A percentile compares a stretch with the other conserved stretches of the same genome.
Conservation (phyloP, 2,113 vertebrate genomes). For the Lophotis ruficrista region DNA sequence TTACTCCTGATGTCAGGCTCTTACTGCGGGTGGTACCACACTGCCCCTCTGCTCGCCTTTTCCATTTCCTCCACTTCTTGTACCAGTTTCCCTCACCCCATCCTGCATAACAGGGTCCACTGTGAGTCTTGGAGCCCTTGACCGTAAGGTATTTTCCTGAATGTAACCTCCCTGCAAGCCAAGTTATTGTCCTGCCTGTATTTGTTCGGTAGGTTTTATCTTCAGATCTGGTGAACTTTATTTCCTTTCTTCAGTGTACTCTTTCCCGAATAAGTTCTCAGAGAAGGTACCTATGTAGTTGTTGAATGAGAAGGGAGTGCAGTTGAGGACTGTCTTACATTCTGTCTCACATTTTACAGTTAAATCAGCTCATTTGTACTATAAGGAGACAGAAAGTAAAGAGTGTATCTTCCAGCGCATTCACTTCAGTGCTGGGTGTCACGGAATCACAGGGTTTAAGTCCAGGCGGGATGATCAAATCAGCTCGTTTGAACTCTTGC, state of each 20-base stretch:
- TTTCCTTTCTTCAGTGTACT: background rate
- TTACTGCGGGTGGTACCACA: background rate
- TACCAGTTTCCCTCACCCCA: background rate
- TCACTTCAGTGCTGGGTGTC: background rate
- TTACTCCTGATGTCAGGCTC: background rate
- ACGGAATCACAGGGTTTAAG: background rate
- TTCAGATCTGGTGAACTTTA: background rate
- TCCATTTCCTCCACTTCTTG: background rate
- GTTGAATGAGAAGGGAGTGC: background rate
- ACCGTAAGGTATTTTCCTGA: background rate
- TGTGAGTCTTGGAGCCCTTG: background rate
- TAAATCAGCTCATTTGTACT: background rate
- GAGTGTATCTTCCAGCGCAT: background rate
- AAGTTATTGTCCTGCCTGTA: background rate
- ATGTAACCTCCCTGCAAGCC: background rate
- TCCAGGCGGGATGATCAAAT: background rate
- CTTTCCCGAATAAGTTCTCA: background rate
- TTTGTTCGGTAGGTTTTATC: background rate
- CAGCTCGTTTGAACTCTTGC: background rate
- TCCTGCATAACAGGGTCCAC: background rate
- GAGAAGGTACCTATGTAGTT: background rate
- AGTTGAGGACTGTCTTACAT: fast-evolving
- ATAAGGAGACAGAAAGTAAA: background rate
- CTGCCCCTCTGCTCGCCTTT: background rate
- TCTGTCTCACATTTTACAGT: background rate